Base-by-base conservation (phyloP, 1,140 invertebrate species). In the Colletes latitarsis region DNA sequence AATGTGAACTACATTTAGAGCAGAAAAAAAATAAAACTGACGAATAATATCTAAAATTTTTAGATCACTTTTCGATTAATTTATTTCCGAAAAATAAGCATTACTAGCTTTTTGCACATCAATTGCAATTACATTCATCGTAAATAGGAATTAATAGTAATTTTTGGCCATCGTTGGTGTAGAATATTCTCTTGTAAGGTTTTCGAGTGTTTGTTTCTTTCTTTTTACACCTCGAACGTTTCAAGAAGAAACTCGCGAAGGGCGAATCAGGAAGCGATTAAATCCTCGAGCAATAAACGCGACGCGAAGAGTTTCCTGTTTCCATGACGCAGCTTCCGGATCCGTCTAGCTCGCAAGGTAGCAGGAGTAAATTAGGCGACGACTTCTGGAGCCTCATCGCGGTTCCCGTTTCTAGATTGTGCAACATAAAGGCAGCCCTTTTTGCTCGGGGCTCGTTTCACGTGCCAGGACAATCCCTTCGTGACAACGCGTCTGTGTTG, bases 351-450 rank as follows among this genome's bases (percentile, higher is more conserved):
- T 67, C 55, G 76, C 76, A 21, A 71, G 71, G 76, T 70, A 57
- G 74, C 66, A 49, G 17, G 19, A 43, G 66, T 77, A 77, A 77
- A 71, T 71, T 70, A 71, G 67, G 67, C n/a, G 43, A 71, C 76
- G 43, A 62, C 10, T 41, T 6, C 19, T 0, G 49, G 21, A n/a
- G 53, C 21, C 55, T 55, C 17, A 2, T 10, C 52, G 21, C 14
- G 4, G 43, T 70, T 52, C 5, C 3, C 21, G 43, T 19, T 55
- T 19, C 8, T 30, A 30, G 41, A 58, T 62, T 30, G n/a, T 6
- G n/a, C 41, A 17, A 52, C 41, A 5, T 46, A 69, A 62, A 71
- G 67, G 21, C 12, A n/a, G 21, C 14, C 43, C 39, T 30, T 53
- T 75, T 53, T 4, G 43, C 72, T 30, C 17, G 21, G 14, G 55